phyloP scores from a whole-genome alignment of 2,797 vertebrate genomes.

The Macropodus opercularis region DNA sequence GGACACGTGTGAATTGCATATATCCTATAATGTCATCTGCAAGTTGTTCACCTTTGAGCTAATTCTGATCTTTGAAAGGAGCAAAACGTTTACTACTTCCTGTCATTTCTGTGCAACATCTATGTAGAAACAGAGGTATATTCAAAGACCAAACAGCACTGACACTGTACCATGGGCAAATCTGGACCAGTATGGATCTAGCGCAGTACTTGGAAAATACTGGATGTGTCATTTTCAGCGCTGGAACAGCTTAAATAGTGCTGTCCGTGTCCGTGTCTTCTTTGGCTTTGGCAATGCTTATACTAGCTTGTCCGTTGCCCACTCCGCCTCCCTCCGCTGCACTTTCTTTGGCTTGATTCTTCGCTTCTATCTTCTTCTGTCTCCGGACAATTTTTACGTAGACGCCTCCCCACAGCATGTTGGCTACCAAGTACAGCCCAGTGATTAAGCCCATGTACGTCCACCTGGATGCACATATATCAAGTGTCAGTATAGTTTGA shows the following conservation, averaged over 20 bases:
- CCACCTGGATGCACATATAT: slow-evolving; percentile 55
- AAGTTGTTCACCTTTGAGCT: neutral
- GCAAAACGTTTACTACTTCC: neutral
- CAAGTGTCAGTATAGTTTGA: neutral
- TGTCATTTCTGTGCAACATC: neutral
- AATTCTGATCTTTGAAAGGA: slow-evolving; percentile 3
- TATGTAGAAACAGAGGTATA: slow-evolving; percentile 7
- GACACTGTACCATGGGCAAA: slow-evolving; percentile 44
- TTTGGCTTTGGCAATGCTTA: slow-evolving; percentile 57
- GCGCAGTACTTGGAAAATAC: slow-evolving; percentile 9
- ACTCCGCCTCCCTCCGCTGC: slow-evolving; percentile 43
- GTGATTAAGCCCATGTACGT: slow-evolving; percentile 78
- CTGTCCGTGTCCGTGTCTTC: slow-evolving; percentile 74
- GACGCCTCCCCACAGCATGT: slow-evolving; percentile 65
- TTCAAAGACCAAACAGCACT: slow-evolving; percentile 21
- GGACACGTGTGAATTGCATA: neutral
- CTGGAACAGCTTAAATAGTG: slow-evolving; percentile 65
- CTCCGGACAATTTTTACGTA: slow-evolving; percentile 69
- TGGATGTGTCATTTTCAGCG: neutral
- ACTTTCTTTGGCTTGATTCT: slow-evolving; percentile 63
- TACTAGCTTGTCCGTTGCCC: slow-evolving; percentile 50
- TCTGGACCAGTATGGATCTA: slow-evolving; percentile 42
- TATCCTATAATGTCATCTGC: neutral
- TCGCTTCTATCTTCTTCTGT: slow-evolving; percentile 71
- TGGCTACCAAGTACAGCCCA: slow-evolving; percentile 65